Base-by-base conservation (phyloP, 2,888 invertebrate species). In the Ectemnius lituratus region DNA sequence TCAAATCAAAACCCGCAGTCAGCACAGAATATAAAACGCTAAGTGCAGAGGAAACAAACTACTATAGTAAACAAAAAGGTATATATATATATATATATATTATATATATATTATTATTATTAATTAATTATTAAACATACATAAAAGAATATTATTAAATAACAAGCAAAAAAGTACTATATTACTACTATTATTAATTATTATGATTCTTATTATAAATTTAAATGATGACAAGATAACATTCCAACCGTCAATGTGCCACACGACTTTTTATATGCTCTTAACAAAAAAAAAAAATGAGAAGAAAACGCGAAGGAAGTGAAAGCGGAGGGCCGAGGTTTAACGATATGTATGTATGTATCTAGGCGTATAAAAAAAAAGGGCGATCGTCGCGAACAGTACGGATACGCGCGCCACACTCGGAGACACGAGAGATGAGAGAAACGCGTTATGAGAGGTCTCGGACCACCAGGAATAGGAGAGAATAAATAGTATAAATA, bases 201-300 rank as follows among this genome's bases (percentile, higher is more conserved):
- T 84, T 80, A 83, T 83, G 78, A 84, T 85, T 82, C 85, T 84
- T 81, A 85, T 80, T 78, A 76, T 84, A 87, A 89, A 88, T 89
- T 88, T 87, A 89, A 37, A 88, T 84, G 84, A 86, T 37, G 84
- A 85, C 89, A 91, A 92, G 90, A 88, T 92, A 93, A 93, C 93
- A 93, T 93, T 93, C 93, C 93, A 93, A 93, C 93, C 93, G 92
- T 93, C 92, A 92, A 93, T 93, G 93, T 93, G 93, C 93, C 93
- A 93, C 93, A 93, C 89, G 90, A 92, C 83, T 92, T 92, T 93
- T 93, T 93, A 83, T 83, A 83, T 83, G 82, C 83, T 83, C 83
- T 83, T 83, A 83, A 83, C 65, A 62, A 67, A 68, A 71, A 59
- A 71, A 75, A 75, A 75, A 75, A 79, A 78, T 65, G 67, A 73